Conservation (phyloP, 2,113 vertebrate genomes). For the Brachypodius melanocephalos region DNA sequence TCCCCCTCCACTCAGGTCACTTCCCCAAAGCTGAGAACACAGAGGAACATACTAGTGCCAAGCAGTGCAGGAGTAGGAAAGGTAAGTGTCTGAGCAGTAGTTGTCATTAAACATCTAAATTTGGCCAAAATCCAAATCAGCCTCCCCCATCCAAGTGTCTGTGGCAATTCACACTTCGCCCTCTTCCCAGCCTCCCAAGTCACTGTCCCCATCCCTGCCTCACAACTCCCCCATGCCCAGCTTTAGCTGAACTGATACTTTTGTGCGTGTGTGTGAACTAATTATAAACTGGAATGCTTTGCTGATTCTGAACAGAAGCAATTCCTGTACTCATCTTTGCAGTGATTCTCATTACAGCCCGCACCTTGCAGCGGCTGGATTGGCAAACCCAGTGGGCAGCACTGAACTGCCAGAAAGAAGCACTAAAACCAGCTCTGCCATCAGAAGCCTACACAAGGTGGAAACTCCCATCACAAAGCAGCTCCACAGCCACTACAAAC, state of each 20-base stretch:
- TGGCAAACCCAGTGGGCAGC: neutral
- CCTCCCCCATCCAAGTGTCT: neutral
- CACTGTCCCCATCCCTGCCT: neutral
- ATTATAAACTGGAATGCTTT: neutral
- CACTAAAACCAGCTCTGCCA: neutral
- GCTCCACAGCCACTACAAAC: neutral
- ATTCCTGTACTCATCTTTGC: neutral
- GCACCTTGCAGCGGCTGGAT: accelerated
- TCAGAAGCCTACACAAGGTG: neutral
- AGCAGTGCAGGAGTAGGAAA: neutral
- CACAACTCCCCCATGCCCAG: neutral
- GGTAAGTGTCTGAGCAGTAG: neutral
- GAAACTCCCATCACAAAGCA: neutral
- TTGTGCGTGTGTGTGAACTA: neutral
- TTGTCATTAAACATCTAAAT: neutral
- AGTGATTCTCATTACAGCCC: neutral
- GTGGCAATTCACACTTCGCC: neutral
- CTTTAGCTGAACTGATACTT: neutral
- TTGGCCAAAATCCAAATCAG: neutral
- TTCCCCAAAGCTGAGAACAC: neutral
- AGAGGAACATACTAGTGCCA: neutral
- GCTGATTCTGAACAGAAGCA: neutral
- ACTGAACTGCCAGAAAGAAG: neutral
- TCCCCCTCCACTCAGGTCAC: neutral
- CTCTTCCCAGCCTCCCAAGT: neutral